Evolutionary conservation across 1,140 invertebrate species (phyloP).

Genomic region (Argopecten irradians): DNA sequence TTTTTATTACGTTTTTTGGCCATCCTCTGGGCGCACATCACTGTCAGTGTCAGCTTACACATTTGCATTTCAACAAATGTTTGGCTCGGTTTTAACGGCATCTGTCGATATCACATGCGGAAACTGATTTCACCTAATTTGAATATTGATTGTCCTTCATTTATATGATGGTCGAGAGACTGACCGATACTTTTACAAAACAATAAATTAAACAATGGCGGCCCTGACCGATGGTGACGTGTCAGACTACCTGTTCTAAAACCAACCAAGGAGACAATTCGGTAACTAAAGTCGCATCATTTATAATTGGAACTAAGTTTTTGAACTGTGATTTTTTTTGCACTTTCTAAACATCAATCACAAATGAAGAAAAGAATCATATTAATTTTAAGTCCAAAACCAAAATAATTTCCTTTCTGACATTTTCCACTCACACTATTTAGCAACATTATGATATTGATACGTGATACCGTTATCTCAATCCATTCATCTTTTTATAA

Average conservation of each 20-base stretch:
- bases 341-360: too few species aligned
- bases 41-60: background rate
- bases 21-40: background rate
- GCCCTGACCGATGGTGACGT: background rate
- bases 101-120: background rate
- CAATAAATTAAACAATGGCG: background rate
- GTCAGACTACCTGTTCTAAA: background rate
- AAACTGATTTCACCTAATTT: background rate
- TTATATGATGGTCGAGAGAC: background rate
- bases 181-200: background rate
- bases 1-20: background rate
- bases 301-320: too few species aligned
- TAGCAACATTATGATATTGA: too few species aligned
- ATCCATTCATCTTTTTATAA: too few species aligned
- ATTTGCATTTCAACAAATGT: constrained; percentile 23
- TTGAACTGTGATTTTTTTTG: too few species aligned
- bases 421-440: too few species aligned
- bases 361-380: too few species aligned
- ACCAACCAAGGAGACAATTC: too few species aligned
- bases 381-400: too few species aligned
- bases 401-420: too few species aligned
- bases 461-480: too few species aligned
- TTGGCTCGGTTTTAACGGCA: constrained; percentile 20
- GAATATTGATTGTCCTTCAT: background rate
- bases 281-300: too few species aligned